Conservation (phyloP, 2,888 invertebrate species). For the Hirtodrosophila trivittata region DNA sequence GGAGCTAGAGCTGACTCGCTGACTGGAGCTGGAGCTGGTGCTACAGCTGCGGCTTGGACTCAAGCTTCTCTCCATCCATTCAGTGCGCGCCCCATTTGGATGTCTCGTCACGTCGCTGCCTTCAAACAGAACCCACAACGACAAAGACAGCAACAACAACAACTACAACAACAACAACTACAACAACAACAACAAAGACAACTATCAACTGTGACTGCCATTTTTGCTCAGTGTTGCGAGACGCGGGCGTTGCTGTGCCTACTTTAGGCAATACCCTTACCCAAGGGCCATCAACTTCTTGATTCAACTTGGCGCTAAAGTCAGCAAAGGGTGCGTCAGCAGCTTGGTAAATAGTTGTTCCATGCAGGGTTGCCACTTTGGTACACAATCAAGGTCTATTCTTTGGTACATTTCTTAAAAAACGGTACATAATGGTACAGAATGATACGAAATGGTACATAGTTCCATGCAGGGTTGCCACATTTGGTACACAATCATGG, state of each 20-base stretch:
- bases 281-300: not conserved
- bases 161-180: slow-evolving; percentile 20
- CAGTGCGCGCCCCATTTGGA: slow-evolving; percentile 66
- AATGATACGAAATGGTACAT: too few relatives aligned
- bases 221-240: slow-evolving; percentile 50
- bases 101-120: slow-evolving; percentile 78
- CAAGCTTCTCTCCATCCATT: slow-evolving; percentile 18
- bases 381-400: too few relatives aligned
- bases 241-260: slow-evolving; percentile 56
- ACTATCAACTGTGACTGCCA: slow-evolving; percentile 38
- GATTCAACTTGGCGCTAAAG: too few relatives aligned
- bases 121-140: slow-evolving; percentile 65
- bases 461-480: too few relatives aligned
- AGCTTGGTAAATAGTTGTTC: too few relatives aligned
- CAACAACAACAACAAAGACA: not conserved
- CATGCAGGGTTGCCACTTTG: too few relatives aligned
- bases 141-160: slow-evolving; percentile 37
- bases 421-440: too few relatives aligned
- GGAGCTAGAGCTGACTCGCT: too few relatives aligned
- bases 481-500: too few relatives aligned
- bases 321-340: too few relatives aligned
- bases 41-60: slow-evolving; percentile 24
- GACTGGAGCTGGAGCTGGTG: too few relatives aligned
- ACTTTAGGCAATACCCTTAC: slow-evolving; percentile 29
- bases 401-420: too few relatives aligned